Evolutionary conservation across 2,113 vertebrate species (phyloP).

Genomic region (Haliaeetus leucogaster): DNA sequence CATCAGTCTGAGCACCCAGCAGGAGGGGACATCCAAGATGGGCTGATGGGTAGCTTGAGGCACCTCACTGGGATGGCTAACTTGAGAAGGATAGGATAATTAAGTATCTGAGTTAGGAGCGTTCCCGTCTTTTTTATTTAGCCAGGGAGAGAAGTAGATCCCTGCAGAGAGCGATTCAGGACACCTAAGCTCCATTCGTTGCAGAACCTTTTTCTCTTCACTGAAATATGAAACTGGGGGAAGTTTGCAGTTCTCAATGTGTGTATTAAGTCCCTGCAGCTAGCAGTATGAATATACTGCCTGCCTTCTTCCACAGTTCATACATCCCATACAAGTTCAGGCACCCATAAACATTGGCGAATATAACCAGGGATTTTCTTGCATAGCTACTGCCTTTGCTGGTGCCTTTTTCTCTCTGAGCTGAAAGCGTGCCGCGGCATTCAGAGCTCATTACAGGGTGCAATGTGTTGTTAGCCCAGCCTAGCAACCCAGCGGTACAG

Average conservation of each 20-base stretch:
- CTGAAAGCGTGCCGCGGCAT: background rate
- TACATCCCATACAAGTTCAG: background rate
- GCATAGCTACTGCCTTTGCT: background rate
- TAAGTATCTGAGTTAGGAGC: background rate
- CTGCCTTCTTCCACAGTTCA: background rate
- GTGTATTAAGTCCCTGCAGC: background rate
- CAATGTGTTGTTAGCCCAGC: background rate
- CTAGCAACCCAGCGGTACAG: background rate
- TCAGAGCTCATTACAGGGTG: background rate
- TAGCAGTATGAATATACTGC: background rate
- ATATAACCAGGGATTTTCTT: background rate
- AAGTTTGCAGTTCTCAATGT: background rate
- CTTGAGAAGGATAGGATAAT: background rate
- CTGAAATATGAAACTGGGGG: background rate
- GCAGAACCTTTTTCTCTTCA: background rate
- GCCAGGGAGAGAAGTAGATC: background rate
- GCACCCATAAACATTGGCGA: background rate
- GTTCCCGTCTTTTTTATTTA: background rate
- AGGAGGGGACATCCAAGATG: background rate
- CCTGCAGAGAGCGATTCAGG: background rate
- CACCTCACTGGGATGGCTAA: background rate
- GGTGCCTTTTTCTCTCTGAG: background rate
- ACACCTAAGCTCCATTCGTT: background rate
- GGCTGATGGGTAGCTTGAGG: background rate
- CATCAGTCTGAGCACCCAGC: background rate